These are phyloP conservation scores for Buphagus erythrorhynchus DNA, from an alignment of 2,797 vertebrate species.

Conservation along the genomic window DNA sequence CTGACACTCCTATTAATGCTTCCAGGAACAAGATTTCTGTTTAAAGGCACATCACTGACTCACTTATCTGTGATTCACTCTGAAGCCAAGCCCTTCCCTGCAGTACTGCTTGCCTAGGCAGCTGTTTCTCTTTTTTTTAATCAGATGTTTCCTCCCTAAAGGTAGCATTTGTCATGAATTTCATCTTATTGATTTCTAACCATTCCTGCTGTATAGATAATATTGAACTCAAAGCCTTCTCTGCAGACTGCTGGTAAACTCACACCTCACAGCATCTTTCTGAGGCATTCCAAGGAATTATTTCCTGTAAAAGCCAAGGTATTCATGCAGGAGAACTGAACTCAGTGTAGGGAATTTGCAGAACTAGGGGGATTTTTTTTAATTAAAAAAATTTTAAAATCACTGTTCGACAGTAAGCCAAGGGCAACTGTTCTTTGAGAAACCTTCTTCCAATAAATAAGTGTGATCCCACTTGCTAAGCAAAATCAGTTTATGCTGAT, in stretches of 20 bases:
- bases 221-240: neutral
- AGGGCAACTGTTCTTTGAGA: neutral
- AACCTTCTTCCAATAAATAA: neutral
- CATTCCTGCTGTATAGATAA: neutral
- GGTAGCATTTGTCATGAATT: slow-evolving; percentile 20
- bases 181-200: slow-evolving; percentile 4
- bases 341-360: neutral
- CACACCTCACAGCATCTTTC: neutral
- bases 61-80: neutral
- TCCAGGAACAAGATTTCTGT: neutral
- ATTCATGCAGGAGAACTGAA: neutral
- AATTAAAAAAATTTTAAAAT: neutral
- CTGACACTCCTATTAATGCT: neutral
- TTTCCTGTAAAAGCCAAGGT: neutral
- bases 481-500: neutral
- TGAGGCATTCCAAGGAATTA: neutral
- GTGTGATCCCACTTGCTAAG: neutral
- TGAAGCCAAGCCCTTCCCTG: neutral
- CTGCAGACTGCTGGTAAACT: neutral
- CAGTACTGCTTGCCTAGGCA: neutral
- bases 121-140: slow-evolving; percentile 3
- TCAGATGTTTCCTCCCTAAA: slow-evolving; percentile 26
- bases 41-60: neutral
- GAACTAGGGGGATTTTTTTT: neutral
- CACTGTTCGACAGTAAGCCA: neutral